A percentile compares a stretch with the other conserved stretches of the same genome.
Conservation (phyloP, 1,140 invertebrate genomes). For the Aethina tumida region DNA sequence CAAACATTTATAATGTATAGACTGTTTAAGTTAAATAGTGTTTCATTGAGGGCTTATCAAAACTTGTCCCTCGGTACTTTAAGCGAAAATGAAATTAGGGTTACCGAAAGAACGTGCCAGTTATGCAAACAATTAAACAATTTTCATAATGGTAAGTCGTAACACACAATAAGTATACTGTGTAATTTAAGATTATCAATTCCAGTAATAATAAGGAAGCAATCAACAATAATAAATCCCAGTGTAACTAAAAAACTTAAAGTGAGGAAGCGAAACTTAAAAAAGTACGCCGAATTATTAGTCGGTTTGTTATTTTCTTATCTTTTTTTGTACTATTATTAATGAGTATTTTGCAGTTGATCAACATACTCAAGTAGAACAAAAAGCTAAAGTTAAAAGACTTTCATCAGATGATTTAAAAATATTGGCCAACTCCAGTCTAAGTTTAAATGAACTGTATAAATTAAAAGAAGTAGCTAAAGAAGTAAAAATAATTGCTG, state of each 20-base stretch:
- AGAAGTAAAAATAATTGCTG: conserved; percentile 28
- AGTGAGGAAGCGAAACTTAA: conserved; percentile 34
- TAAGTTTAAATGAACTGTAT: conserved; percentile 46
- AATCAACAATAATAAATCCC: conserved; percentile 25
- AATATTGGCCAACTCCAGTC: conserved; percentile 44
- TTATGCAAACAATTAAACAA: conserved; percentile 21
- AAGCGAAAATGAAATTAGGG: conserved; percentile 15
- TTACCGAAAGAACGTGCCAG: conserved; percentile 15
- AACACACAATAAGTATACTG: not conserved
- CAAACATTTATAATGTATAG: too few relatives aligned
- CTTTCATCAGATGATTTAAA: conserved; percentile 52
- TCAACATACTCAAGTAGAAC: conserved; percentile 33
- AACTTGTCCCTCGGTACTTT: conserved; percentile 17
- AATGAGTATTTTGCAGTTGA: conserved; percentile 7
- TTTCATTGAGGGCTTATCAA: not conserved
- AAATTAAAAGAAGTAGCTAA: conserved; percentile 39
- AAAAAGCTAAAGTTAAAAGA: conserved; percentile 52
- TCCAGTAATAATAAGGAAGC: conserved; percentile 18
- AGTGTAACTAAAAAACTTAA: conserved; percentile 20
- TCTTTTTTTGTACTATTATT: conserved; percentile 10
- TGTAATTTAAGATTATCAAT: conserved; percentile 6
- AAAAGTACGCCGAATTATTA: conserved; percentile 41
- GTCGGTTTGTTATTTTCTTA: conserved; percentile 36
- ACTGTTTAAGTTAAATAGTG: conserved; percentile 3
- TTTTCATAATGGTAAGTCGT: conserved; percentile 10